A percentile compares a stretch with the other conserved stretches of the same genome.
Conservation (phyloP, 2,888 invertebrate species). For the Cremastinae sp. region DNA sequence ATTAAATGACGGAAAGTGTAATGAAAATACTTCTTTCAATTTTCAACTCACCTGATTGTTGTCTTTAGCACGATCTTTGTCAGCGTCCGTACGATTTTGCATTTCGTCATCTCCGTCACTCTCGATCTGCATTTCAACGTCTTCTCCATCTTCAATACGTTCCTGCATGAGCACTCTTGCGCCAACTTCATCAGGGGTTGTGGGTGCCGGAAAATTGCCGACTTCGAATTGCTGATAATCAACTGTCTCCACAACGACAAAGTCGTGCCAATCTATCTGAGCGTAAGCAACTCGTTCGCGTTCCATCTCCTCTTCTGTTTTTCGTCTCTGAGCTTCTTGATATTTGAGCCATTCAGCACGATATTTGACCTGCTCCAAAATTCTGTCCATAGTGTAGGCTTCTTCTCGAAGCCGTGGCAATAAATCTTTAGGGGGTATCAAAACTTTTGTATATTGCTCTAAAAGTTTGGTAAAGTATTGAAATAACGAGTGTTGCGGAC, state of each 20-base stretch:
- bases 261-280: constrained; percentile 99
- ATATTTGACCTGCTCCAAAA: constrained; percentile 94
- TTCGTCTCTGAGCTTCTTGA: constrained; percentile 94
- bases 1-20: background rate
- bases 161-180: constrained; percentile 94
- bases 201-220: constrained; percentile 97
- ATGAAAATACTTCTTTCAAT: background rate
- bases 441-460: constrained; percentile 98
- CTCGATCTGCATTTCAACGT: constrained; percentile 95
- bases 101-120: constrained; percentile 88
- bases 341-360: constrained; percentile 98
- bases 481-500: constrained; percentile 98
- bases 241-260: constrained; percentile 99
- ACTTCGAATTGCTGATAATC: constrained; percentile 98
- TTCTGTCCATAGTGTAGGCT: constrained; percentile 84
- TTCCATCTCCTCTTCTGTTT: constrained; percentile 97
- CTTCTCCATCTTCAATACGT: constrained; percentile 89
- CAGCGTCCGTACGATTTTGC: constrained; percentile 76
- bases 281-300: constrained; percentile 97
- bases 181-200: constrained; percentile 98
- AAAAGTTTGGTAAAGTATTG: constrained; percentile 98
- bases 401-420: constrained; percentile 90
- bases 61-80: constrained; percentile 80
- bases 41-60: constrained; percentile 79
- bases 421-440: constrained; percentile 97